A percentile compares a stretch with the other conserved stretches of the same genome.
These are phyloP conservation scores for Pristionchus pacificus DNA, from an alignment of 1,140 invertebrate genomes.

Conservation along the genomic window DNA sequence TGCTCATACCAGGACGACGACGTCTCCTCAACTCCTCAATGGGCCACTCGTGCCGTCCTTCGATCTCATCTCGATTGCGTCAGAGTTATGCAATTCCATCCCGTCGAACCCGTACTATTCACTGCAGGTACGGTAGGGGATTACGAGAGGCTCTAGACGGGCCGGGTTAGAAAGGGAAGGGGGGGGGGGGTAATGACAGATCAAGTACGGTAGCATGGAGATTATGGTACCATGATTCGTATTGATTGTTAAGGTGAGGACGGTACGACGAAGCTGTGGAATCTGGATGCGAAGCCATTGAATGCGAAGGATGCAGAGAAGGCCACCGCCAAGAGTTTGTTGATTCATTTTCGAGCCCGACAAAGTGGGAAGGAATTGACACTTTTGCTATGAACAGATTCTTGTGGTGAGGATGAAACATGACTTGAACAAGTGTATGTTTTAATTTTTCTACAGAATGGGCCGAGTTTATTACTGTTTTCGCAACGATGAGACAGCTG, in stretches of 20 bases:
- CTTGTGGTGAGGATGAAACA: no score
- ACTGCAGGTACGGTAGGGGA: slow-evolving; percentile 67
- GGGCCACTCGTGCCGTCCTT: slow-evolving; percentile 47
- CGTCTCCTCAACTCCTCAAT: slow-evolving; percentile 29
- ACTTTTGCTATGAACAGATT: no score
- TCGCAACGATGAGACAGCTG: no score
- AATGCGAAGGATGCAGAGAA: slow-evolving; percentile 76
- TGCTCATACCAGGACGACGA: slow-evolving; percentile 44
- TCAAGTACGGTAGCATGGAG: neutral
- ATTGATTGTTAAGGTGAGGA: slow-evolving; percentile 72
- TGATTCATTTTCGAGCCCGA: neutral
- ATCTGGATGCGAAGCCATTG: slow-evolving; percentile 80
- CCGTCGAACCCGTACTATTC: slow-evolving; percentile 88
- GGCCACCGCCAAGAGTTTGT: slow-evolving; percentile 6
- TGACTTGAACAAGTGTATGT: no score
- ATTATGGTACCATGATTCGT: neutral
- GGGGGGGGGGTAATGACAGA: no score
- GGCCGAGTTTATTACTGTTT: no score
- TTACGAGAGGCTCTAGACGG: neutral
- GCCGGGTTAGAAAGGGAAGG: no score
- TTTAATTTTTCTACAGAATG: no score
- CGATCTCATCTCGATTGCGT: slow-evolving; percentile 81
- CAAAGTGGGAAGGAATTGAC: no score
- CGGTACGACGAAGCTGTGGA: slow-evolving; percentile 97
- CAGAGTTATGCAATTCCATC: slow-evolving; percentile 87